phyloP scores from a whole-genome alignment of 2,888 invertebrate genomes.

The Latrodectus elegans region DNA sequence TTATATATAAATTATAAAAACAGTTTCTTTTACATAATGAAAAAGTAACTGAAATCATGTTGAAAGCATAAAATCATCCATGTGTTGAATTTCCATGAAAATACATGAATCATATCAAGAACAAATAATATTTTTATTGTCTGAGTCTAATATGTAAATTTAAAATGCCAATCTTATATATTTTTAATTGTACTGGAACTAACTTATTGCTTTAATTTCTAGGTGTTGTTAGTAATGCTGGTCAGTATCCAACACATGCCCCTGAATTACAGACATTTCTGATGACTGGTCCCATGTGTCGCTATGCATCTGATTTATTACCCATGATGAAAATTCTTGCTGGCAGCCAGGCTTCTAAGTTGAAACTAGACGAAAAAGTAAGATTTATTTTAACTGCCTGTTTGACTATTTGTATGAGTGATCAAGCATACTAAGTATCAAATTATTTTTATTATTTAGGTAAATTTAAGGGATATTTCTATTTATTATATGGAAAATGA shows the following conservation, averaged over 20 bases:
- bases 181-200: background rate
- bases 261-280: conserved; percentile 85
- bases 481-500: conserved; percentile 70
- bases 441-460: conserved; percentile 15
- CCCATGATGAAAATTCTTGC: conserved; percentile 83
- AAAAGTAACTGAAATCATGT: no score
- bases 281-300: conserved; percentile 89
- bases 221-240: conserved; percentile 86
- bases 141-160: no score
- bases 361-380: conserved; percentile 68
- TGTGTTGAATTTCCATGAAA: no score
- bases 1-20: no score
- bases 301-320: conserved; percentile 87
- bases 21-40: no score
- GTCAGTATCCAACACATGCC: conserved; percentile 81
- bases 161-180: background rate
- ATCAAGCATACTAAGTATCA: no score
- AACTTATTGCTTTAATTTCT: conserved; percentile 17
- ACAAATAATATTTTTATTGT: no score
- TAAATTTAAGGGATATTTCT: conserved; percentile 59
- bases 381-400: background rate
- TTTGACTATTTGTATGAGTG: no score
- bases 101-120: no score
- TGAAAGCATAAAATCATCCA: no score
- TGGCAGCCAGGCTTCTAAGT: conserved; percentile 39